Conservation (phyloP, 64 coral and sea anemone genomes). For the Porites australiensis region DNA sequence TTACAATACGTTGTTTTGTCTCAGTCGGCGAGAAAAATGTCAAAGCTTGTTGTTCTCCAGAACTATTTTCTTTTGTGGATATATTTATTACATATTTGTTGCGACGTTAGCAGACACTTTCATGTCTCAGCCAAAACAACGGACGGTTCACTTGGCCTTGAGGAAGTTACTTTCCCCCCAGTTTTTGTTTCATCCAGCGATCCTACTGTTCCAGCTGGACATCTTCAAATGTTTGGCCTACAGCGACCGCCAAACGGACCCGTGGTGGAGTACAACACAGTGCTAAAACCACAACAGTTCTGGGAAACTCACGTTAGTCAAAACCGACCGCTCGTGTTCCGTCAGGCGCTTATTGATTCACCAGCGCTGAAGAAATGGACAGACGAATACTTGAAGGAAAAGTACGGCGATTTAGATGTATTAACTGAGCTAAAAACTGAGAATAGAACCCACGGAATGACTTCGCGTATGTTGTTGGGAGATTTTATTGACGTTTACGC, state of each 20-base stretch:
- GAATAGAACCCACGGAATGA: constrained; percentile 79
- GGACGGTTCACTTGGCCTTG: neutral
- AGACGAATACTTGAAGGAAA: constrained; percentile 85
- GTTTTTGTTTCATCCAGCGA: constrained; percentile 52
- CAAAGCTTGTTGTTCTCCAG: neutral
- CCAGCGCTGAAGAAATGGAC: constrained; percentile 82
- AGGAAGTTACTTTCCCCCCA: constrained; percentile 80
- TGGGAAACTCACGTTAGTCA: constrained; percentile 80
- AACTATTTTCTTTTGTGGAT: neutral
- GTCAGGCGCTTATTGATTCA: constrained; percentile 75
- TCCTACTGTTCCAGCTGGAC: constrained; percentile 57
- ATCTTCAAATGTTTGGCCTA: constrained; percentile 92
- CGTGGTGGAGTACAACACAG: constrained; percentile 73
- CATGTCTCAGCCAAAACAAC: neutral
- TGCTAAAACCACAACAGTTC: constrained; percentile 84
- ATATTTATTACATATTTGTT: neutral
- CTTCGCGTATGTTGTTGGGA: constrained; percentile 55
- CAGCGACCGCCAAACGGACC: constrained; percentile 85
- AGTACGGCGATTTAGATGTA: constrained; percentile 94
- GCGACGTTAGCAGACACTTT: neutral
- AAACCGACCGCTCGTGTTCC: constrained; percentile 73
- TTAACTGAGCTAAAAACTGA: constrained; percentile 89
- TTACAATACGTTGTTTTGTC: neutral
- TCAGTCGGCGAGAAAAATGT: neutral
- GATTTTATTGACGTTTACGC: constrained; percentile 88